Evolutionary conservation across 2,113 vertebrate species (phyloP), one percentile per base, ranked within the genome.

Genomic region (Steatornis caripensis): DNA sequence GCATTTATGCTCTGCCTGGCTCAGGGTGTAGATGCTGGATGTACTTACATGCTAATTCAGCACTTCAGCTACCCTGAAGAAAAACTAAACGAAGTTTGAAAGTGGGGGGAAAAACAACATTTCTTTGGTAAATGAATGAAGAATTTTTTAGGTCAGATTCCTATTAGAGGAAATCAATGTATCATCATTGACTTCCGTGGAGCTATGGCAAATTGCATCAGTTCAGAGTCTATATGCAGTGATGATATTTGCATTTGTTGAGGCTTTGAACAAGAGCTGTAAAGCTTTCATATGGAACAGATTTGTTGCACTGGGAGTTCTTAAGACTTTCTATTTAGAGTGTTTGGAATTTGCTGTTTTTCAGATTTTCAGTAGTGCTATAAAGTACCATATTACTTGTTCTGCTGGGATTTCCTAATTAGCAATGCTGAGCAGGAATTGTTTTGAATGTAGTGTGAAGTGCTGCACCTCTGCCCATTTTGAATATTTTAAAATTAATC

Each of bases 131-230:
- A 94, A 87, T 45, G 23, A 90, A 87, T 65, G 19, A 29, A 78
- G 19, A 16, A 43, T 36, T 94, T 68, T 93, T 91, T 79, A 72
- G 78, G 61, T 80, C 79, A 85, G 61, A 48, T 24, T 58, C 26
- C 87, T 60, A 82, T 94, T 96, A 93, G 39, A 61, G 76, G 69
- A 93, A 97, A 95, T 95, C 95, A 92, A 37, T 92, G 41, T 75
- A 64, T 89, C 57, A 53, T 81, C 77, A 76, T n/a, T 76, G 77
- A 83, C 74, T 87, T 84, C 70, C 45, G 36, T 22, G 45, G 21
- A 82, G 58, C 57, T 85, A 41, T 60, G 54, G 74, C 49, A 96
- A 82, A 79, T 89, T 55, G 30, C 34, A 89, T 60, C 53, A 84
- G 43, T 22, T 92, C 84, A 76, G 46, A 88, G 30, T 77, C 39